Evolutionary conservation across 2,888 invertebrate genomes (phyloP), one percentile per base, ranked within the genome.

Genomic region (Aproaerema taeniolella): DNA sequence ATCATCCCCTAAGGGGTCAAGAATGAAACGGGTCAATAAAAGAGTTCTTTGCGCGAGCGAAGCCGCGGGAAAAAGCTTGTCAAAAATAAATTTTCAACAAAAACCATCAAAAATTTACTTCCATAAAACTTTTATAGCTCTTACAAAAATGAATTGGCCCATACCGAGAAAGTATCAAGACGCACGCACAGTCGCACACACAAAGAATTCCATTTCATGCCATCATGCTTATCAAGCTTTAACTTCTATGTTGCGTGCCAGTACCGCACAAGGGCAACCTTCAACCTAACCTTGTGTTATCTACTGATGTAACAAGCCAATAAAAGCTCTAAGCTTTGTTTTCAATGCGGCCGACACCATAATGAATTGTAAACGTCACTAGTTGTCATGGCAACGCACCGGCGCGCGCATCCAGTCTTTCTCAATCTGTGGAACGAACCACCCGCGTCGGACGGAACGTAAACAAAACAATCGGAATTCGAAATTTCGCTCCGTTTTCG

Each of bases 341-440:
- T n/a, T n/a, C n/a, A n/a, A n/a, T n/a, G n/a, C n/a, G n/a, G n/a
- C n/a, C 20, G 20, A 20, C 5, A 7, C 20, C 20, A 6, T 6
- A 20, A 7, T 20, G 20, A 25, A 24, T 12, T 16, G 38, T 38
- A 38, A 38, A 31, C 31, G 13, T 8, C 8, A 5, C 9, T 26
- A 41, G 78, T 82, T 53, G 47, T 65, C 65, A 80, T 79, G 67
- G 61, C 40, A 61, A 83, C 81, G 52, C 11, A 45, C 46, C 69
- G 73, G 81, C 83, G 83, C 83, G 85, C 85, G 83, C 85, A 82
- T 13, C 71, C 79, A 83, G 83, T 83, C 61, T 46, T 51, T 46
- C 55, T 62, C 51, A 55, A 65, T 55, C 70, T 47, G 41, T 55
- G 52, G 55, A 25, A 42, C 50, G 41, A 66, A 52, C 46, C 57